phyloP scores from a whole-genome alignment of 2,888 invertebrate species.

The Acrocera orbiculus region DNA sequence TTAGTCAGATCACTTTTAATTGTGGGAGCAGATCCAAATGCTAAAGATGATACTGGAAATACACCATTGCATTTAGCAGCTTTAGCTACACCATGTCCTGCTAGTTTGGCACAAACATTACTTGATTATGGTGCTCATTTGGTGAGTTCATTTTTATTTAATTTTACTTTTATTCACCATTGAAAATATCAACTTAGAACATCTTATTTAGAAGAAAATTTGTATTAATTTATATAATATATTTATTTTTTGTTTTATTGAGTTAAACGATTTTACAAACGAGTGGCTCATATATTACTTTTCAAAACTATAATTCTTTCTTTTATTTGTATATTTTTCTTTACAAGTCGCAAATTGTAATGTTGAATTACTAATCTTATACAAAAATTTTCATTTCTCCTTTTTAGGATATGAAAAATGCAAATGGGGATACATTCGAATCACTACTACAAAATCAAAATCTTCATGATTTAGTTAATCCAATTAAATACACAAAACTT shows the following conservation, averaged over 20 bases:
- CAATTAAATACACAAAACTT: constrained; percentile 58
- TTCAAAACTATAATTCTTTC: too few species aligned
- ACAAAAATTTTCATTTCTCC: too few species aligned
- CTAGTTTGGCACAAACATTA: constrained; percentile 51
- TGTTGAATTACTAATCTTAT: too few species aligned
- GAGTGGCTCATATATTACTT: too few species aligned
- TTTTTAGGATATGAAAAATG: constrained; percentile 43
- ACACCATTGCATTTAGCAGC: constrained; percentile 77
- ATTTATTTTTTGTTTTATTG: too few species aligned
- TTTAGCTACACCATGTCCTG: constrained; percentile 50
- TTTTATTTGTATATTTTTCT: too few species aligned
- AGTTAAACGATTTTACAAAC: too few species aligned
- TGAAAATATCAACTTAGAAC: too few species aligned
- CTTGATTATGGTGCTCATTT: constrained; percentile 55
- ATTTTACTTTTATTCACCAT: too few species aligned
- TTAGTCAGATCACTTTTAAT: constrained; percentile 57
- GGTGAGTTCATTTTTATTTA: constrained; percentile 22
- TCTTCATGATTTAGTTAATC: constrained; percentile 51
- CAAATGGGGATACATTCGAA: constrained; percentile 57
- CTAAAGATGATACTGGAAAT: constrained; percentile 65
- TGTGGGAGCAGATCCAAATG: constrained; percentile 68
- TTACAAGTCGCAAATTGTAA: too few species aligned
- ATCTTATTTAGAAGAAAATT: too few species aligned
- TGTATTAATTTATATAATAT: too few species aligned
- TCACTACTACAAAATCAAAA: constrained; percentile 45